Percentiles rank a stretch among this genome's conserved stretches.
These are phyloP conservation scores for Cosmia trapezina DNA, from an alignment of 2,888 invertebrate species.

Conservation along the genomic window DNA sequence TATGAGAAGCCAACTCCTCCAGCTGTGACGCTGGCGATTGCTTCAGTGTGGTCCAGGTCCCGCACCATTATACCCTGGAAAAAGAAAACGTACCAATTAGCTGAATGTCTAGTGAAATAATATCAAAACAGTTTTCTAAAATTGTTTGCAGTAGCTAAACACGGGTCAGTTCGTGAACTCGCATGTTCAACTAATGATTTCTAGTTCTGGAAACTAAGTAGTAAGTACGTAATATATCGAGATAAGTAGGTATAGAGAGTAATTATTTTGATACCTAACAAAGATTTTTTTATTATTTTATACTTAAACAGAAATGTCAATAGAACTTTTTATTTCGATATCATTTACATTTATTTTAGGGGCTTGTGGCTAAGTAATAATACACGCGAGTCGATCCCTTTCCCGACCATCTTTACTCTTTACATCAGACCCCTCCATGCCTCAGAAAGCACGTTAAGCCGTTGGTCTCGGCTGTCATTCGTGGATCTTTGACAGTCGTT, in stretches of 20 bases:
- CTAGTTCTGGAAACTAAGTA: not conserved
- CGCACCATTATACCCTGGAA: constrained; percentile 86
- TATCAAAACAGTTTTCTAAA: not conserved
- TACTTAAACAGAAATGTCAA: not conserved
- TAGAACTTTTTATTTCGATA: not conserved
- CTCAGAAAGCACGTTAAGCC: too few relatives aligned
- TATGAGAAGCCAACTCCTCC: constrained; percentile 87
- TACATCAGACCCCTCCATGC: too few relatives aligned
- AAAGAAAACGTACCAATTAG: constrained; percentile 14
- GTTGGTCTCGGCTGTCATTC: too few relatives aligned
- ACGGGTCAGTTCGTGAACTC: not conserved
- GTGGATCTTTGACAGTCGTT: too few relatives aligned
- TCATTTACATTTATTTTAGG: not conserved
- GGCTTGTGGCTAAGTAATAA: too few relatives aligned
- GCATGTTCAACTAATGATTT: not conserved
- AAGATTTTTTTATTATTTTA: not conserved
- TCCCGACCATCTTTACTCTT: too few relatives aligned
- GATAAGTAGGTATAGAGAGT: not conserved
- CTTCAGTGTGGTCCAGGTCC: constrained; percentile 86
- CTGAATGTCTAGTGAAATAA: not conserved
- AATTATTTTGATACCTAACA: not conserved
- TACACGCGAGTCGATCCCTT: too few relatives aligned
- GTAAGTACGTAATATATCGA: not conserved
- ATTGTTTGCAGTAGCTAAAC: not conserved
- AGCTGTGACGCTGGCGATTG: constrained; percentile 80